Percentiles rank a stretch among this genome's conserved stretches.
Evolutionary conservation across 2,888 invertebrate genomes (phyloP).

Genomic region (Brachypalpus laphriformis): DNA sequence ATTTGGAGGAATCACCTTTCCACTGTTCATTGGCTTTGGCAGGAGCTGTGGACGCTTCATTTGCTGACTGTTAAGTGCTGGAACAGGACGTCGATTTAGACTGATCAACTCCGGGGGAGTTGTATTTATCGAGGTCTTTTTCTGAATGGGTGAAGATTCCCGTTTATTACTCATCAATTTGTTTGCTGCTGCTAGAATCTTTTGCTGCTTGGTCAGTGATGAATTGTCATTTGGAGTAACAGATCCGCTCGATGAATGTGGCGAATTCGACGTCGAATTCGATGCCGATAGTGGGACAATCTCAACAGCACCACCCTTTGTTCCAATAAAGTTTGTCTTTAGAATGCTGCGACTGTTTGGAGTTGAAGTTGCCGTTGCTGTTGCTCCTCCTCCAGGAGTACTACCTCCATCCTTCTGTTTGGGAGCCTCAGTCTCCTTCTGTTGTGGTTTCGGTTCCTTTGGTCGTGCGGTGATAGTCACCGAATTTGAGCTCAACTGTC

Average conservation of each 20-base stretch:
- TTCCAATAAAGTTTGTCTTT: constrained; percentile 79
- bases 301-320: constrained; percentile 77
- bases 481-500: constrained; percentile 81
- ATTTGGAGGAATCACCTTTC: constrained; percentile 78
- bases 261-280: constrained; percentile 53
- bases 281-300: constrained; percentile 78
- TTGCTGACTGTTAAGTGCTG: constrained; percentile 77
- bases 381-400: constrained; percentile 52
- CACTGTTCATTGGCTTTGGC: constrained; percentile 72
- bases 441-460: constrained; percentile 50
- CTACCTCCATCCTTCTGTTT: constrained; percentile 59
- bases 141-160: constrained; percentile 74
- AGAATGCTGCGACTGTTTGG: constrained; percentile 80
- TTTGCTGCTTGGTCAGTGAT: constrained; percentile 79
- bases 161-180: constrained; percentile 77
- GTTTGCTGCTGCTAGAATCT: constrained; percentile 80
- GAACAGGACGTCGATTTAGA: constrained; percentile 83
- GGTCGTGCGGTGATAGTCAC: constrained; percentile 82
- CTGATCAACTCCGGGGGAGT: constrained; percentile 86
- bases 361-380: constrained; percentile 58
- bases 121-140: constrained; percentile 76
- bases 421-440: constrained; percentile 32
- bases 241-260: constrained; percentile 48
- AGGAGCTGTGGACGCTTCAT: constrained; percentile 77
- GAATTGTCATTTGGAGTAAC: constrained; percentile 47